Evolutionary conservation across 2,888 invertebrate species (phyloP).

Genomic region (Cybosia mesomella): DNA sequence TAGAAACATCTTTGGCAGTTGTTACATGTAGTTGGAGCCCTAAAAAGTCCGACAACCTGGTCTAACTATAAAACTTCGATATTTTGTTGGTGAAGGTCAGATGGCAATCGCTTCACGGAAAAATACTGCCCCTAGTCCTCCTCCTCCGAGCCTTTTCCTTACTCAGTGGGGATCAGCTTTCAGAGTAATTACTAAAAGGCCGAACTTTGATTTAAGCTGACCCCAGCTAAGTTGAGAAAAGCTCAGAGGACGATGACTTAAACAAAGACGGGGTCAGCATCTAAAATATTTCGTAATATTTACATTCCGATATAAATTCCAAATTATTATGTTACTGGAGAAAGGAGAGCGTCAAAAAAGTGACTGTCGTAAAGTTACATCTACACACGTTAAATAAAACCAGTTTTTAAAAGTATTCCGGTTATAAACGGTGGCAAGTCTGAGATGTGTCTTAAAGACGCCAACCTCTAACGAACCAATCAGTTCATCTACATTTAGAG

Average conservation of each 20-base stretch:
- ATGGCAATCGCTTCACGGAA: too few species aligned
- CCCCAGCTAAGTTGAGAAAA: too few species aligned
- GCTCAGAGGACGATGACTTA: not conserved
- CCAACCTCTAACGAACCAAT: constrained; percentile 26
- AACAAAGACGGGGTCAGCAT: not conserved
- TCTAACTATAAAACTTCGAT: too few species aligned
- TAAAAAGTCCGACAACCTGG: too few species aligned
- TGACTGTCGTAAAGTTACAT: constrained; percentile 42
- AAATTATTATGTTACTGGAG: constrained; percentile 38
- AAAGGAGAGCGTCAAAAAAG: constrained; percentile 51
- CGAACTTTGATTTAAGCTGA: not conserved
- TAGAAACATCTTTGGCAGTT: too few species aligned
- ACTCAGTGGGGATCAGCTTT: not conserved
- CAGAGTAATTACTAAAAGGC: not conserved
- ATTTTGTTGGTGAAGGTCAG: too few species aligned
- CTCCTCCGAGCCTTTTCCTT: not conserved
- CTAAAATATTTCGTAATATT: constrained; percentile 5
- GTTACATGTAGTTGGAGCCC: too few species aligned
- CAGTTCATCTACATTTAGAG: constrained; percentile 23
- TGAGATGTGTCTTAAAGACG: constrained; percentile 27
- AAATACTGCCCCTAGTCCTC: too few species aligned
- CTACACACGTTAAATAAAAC: constrained; percentile 46
- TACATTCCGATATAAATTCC: constrained; percentile 22
- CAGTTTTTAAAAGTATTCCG: constrained; percentile 54
- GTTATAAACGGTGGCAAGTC: constrained; percentile 44